Percentiles rank a stretch among this genome's conserved stretches.
Evolutionary conservation across 2,888 invertebrate genomes (phyloP).

Genomic region (Orthosia gracilis): DNA sequence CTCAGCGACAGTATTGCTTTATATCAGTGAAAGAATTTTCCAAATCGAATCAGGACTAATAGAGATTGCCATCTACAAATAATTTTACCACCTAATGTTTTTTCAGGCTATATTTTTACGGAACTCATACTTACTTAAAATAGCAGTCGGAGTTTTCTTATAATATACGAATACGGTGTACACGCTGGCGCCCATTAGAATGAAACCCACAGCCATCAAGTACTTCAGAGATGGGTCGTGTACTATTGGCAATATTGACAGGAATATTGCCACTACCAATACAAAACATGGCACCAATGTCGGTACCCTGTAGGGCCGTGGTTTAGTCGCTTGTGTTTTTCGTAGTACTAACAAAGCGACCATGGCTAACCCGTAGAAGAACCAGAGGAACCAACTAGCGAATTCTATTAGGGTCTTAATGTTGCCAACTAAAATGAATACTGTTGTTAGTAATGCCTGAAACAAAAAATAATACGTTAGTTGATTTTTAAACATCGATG

Average conservation of each 20-base stretch:
- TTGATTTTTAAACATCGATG: neutral
- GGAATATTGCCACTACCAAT: constrained; percentile 93
- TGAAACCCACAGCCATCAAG: constrained; percentile 94
- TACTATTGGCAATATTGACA: constrained; percentile 94
- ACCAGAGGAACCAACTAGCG: constrained; percentile 97
- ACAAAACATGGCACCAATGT: constrained; percentile 94
- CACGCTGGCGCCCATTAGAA: constrained; percentile 93
- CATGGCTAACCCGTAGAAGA: constrained; percentile 96
- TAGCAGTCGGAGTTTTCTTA: constrained; percentile 91
- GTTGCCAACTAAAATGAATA: constrained; percentile 94
- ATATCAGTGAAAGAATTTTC: too few species aligned
- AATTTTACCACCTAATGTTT: neutral
- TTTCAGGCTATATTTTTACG: neutral
- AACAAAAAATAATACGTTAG: constrained; percentile 68
- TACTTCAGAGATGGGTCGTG: constrained; percentile 95
- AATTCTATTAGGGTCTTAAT: constrained; percentile 95
- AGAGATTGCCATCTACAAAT: too few species aligned
- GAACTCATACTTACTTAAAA: constrained; percentile 91
- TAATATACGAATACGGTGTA: constrained; percentile 95
- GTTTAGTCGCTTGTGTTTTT: constrained; percentile 92
- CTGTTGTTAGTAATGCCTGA: constrained; percentile 93
- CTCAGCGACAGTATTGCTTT: too few species aligned
- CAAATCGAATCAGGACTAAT: too few species aligned
- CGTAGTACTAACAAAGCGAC: constrained; percentile 94
- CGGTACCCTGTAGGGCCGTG: constrained; percentile 94